Evolutionary conservation across 2,888 invertebrate species (phyloP).

Genomic region (Orthosia gothica): DNA sequence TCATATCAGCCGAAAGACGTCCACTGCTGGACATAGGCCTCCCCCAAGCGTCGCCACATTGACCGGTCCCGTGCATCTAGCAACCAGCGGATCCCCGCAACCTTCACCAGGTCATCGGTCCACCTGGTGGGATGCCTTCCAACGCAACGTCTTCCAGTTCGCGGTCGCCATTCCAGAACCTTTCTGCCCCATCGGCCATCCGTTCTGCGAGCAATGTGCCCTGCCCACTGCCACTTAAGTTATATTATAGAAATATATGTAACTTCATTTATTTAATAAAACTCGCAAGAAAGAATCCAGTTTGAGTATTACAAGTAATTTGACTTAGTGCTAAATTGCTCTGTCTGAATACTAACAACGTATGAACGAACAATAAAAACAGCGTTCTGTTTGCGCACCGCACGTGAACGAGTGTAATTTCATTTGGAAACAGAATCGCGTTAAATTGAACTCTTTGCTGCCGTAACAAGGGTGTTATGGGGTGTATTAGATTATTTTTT

Average conservation of each 20-base stretch:
- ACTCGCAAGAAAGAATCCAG: slow-evolving; percentile 23
- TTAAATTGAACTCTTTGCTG: slow-evolving; percentile 62
- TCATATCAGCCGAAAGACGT: too few relatives aligned
- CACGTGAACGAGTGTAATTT: slow-evolving; percentile 61
- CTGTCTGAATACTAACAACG: slow-evolving; percentile 65
- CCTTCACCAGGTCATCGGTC: too few relatives aligned
- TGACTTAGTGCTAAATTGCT: slow-evolving; percentile 62
- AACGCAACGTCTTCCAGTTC: too few relatives aligned
- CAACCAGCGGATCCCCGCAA: too few relatives aligned
- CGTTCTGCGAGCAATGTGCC: too few relatives aligned
- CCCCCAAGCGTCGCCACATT: too few relatives aligned
- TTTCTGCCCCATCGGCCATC: too few relatives aligned
- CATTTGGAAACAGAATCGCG: slow-evolving; percentile 26
- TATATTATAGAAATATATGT: not conserved
- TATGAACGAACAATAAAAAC: slow-evolving; percentile 71
- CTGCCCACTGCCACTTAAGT: too few relatives aligned
- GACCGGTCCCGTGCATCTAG: too few relatives aligned
- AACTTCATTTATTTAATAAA: slow-evolving; percentile 21
- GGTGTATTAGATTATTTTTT: slow-evolving; percentile 67
- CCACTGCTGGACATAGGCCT: too few relatives aligned
- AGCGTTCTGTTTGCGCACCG: slow-evolving; percentile 55
- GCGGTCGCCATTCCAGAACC: too few relatives aligned
- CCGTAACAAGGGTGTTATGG: slow-evolving; percentile 46
- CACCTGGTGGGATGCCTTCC: too few relatives aligned
- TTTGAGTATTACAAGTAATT: slow-evolving; percentile 21